Conservation (phyloP, 1,140 invertebrate genomes). For the Drosophila rhopaloa region DNA sequence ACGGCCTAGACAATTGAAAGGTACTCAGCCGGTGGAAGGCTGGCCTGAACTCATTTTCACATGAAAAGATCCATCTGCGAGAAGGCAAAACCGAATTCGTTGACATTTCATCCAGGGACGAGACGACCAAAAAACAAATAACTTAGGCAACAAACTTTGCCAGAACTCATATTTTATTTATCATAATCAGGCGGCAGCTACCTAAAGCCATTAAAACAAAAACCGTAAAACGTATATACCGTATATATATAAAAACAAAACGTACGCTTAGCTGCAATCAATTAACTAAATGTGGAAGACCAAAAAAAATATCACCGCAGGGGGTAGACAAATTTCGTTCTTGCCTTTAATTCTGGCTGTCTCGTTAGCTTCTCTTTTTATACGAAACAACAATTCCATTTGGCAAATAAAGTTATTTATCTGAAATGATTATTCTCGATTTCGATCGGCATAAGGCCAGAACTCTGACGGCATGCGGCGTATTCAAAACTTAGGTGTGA, state of each 20-base stretch:
- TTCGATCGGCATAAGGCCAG: slow-evolving; percentile 50
- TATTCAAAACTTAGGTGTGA: slow-evolving; percentile 80
- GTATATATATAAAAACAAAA: slow-evolving; percentile 18
- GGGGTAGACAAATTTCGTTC: slow-evolving; percentile 63
- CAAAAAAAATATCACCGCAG: slow-evolving; percentile 38
- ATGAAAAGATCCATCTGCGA: slow-evolving; percentile 32
- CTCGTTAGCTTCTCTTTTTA: slow-evolving; percentile 52
- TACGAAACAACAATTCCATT: slow-evolving; percentile 51
- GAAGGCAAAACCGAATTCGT: slow-evolving; percentile 54
- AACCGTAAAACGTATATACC: slow-evolving; percentile 18
- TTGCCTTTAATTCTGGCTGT: slow-evolving; percentile 45
- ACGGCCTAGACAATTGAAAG: slow-evolving; percentile 51
- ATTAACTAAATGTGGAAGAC: slow-evolving; percentile 69
- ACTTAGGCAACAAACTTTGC: slow-evolving; percentile 70
- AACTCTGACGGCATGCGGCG: slow-evolving; percentile 34
- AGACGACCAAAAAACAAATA: slow-evolving; percentile 47
- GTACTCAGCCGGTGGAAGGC: slow-evolving; percentile 26
- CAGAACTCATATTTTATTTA: slow-evolving; percentile 80
- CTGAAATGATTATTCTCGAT: slow-evolving; percentile 63
- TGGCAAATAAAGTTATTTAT: slow-evolving; percentile 80
- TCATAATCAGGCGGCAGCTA: slow-evolving; percentile 48
- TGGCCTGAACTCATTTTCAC: slow-evolving; percentile 68
- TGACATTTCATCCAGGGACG: slow-evolving; percentile 56
- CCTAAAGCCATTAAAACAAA: slow-evolving; percentile 49
- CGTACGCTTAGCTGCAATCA: slow-evolving; percentile 59